Conservation (phyloP, 1,140 invertebrate genomes). For the Chironomus striatipennis region DNA sequence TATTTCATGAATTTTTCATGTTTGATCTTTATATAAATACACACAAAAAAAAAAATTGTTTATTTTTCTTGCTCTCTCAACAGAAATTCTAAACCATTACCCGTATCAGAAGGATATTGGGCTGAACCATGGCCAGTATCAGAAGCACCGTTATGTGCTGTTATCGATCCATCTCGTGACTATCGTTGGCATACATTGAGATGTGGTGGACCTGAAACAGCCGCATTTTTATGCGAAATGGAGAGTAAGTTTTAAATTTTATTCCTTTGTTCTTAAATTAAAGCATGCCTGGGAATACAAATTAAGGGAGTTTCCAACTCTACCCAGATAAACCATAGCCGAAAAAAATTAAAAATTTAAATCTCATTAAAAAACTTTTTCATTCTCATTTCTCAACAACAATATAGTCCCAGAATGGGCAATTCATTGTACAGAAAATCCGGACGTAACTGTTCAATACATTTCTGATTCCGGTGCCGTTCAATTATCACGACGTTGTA, state of each 20-base stretch:
- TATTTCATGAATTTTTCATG: too few relatives aligned
- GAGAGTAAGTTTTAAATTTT: conserved; percentile 47
- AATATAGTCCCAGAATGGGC: conserved; percentile 59
- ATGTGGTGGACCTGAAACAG: conserved; percentile 61
- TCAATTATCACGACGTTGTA: conserved; percentile 79
- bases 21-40: too few relatives aligned
- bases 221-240: conserved; percentile 65
- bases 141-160: conserved; percentile 52
- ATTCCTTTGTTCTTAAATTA: not conserved
- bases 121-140: conserved; percentile 44
- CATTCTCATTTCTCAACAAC: conserved; percentile 26
- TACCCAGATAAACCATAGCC: too few relatives aligned
- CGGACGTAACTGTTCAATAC: conserved; percentile 58
- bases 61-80: not conserved
- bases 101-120: conserved; percentile 56
- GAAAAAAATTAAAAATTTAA: not conserved
- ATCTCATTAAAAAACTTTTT: conserved; percentile 19
- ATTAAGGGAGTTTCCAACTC: too few relatives aligned
- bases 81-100: conserved; percentile 44
- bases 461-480: conserved; percentile 69
- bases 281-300: too few relatives aligned
- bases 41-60: not conserved
- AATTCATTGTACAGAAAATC: conserved; percentile 54
- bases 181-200: conserved; percentile 60
- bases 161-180: conserved; percentile 57